Conservation (phyloP, 2,113 vertebrate genomes). For the Ciconia maguari region DNA sequence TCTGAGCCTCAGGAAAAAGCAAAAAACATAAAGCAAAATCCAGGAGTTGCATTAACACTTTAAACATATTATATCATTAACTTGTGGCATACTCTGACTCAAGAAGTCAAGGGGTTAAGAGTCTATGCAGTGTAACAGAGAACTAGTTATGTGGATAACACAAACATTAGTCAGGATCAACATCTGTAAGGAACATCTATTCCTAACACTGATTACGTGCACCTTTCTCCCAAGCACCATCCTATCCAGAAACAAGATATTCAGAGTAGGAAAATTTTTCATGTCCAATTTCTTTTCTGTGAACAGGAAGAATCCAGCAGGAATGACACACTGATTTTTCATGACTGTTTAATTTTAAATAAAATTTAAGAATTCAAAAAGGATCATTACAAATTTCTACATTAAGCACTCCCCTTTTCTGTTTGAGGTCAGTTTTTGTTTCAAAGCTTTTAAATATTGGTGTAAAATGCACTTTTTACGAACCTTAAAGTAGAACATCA, state of each 20-base stretch:
- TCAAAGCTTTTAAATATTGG: neutral
- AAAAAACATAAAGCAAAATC: neutral
- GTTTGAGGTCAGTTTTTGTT: neutral
- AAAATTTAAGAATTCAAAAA: neutral
- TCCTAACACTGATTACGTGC: neutral
- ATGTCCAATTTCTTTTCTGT: neutral
- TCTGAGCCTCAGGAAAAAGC: neutral
- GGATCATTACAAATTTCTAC: neutral
- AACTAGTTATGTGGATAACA: neutral
- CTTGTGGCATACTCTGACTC: neutral
- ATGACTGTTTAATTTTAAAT: neutral
- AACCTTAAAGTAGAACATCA: neutral
- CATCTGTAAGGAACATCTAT: neutral
- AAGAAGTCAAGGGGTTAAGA: neutral
- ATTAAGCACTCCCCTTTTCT: neutral
- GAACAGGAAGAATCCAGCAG: neutral
- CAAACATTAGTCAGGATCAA: neutral
- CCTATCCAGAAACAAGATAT: neutral
- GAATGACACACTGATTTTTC: neutral
- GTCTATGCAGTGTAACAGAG: neutral
- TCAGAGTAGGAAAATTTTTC: neutral
- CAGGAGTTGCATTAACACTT: neutral
- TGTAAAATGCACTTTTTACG: neutral
- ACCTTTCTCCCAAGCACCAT: neutral
- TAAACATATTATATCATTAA: neutral